phyloP scores from a whole-genome alignment of 2,888 invertebrate species.

The Chrysolina americana region DNA sequence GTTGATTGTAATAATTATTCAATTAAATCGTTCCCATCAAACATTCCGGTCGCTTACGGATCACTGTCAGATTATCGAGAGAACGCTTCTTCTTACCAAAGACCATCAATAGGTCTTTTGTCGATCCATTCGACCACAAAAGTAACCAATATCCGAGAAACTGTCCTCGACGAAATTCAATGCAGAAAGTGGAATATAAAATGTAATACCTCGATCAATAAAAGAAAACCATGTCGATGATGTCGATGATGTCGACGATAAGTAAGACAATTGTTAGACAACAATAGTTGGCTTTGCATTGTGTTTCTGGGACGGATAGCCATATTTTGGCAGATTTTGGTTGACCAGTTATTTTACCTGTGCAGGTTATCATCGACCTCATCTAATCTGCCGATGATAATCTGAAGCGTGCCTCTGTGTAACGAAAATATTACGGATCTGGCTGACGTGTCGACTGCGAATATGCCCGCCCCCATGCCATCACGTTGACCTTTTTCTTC shows the following conservation, averaged over 20 bases:
- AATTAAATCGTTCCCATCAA: too few relatives aligned
- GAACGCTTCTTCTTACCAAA: constrained; percentile 1
- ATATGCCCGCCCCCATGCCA: constrained; percentile 16
- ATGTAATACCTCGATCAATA: constrained; percentile 37
- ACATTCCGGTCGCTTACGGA: not conserved
- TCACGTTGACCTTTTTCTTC: not conserved
- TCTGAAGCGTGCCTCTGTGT: constrained; percentile 55
- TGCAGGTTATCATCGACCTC: constrained; percentile 52
- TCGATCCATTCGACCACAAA: constrained; percentile 24
- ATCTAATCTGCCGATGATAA: constrained; percentile 52
- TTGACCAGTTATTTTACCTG: constrained; percentile 57
- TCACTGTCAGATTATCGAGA: not conserved
- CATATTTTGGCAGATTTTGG: constrained; percentile 62
- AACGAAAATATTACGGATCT: constrained; percentile 38
- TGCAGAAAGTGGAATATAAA: constrained; percentile 40
- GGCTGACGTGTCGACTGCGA: constrained; percentile 44
- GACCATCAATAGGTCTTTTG: constrained; percentile 18
- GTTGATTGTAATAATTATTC: too few relatives aligned
- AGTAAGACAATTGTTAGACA: constrained; percentile 58
- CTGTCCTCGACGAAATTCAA: constrained; percentile 24
- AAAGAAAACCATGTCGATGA: constrained; percentile 39
- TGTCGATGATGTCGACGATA: constrained; percentile 57
- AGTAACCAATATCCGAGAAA: constrained; percentile 33
- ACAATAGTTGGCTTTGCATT: constrained; percentile 60
- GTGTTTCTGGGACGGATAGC: constrained; percentile 58